Evolutionary conservation across 2,888 invertebrate species (phyloP).

Genomic region (Caenorhabditis doughertyi): DNA sequence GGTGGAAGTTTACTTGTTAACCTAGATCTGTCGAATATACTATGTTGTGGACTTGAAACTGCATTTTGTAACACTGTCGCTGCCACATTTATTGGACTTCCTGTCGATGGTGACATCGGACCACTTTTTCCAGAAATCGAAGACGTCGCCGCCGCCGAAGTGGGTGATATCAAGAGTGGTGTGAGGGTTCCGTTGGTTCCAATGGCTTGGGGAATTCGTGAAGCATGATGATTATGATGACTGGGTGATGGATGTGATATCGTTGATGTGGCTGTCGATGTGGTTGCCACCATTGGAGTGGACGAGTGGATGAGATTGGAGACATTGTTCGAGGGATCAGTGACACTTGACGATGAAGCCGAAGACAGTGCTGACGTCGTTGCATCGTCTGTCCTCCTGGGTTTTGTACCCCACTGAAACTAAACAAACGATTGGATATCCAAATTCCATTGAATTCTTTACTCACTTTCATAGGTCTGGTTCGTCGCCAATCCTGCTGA

Average conservation of each 20-base stretch:
- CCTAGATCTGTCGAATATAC: conserved; percentile 62
- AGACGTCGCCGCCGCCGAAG: conserved; percentile 4
- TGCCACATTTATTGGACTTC: conserved; percentile 56
- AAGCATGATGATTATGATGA: conserved; percentile 27
- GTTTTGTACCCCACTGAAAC: conserved; percentile 53
- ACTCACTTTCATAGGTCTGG: conserved; percentile 73
- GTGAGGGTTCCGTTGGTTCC: conserved; percentile 44
- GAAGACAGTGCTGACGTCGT: conserved; percentile 6
- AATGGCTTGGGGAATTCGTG: conserved; percentile 48
- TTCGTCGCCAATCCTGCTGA: conserved; percentile 81
- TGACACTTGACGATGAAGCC: not conserved
- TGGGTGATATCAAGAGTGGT: conserved; percentile 37
- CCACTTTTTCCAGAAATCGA: not conserved
- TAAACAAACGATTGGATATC: not conserved
- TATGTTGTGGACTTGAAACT: conserved; percentile 63
- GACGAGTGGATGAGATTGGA: conserved; percentile 15
- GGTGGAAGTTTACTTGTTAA: conserved; percentile 55
- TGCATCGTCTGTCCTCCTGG: conserved; percentile 33
- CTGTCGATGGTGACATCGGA: conserved; percentile 43
- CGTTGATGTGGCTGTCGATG: conserved; percentile 29
- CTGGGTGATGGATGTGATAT: conserved; percentile 11
- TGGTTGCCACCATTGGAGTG: conserved; percentile 1
- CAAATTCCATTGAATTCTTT: too few relatives aligned
- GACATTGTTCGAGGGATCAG: not conserved
- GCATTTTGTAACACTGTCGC: conserved; percentile 58